Conservation (phyloP, 2,113 vertebrate species). For the Apodemus sylvaticus region DNA sequence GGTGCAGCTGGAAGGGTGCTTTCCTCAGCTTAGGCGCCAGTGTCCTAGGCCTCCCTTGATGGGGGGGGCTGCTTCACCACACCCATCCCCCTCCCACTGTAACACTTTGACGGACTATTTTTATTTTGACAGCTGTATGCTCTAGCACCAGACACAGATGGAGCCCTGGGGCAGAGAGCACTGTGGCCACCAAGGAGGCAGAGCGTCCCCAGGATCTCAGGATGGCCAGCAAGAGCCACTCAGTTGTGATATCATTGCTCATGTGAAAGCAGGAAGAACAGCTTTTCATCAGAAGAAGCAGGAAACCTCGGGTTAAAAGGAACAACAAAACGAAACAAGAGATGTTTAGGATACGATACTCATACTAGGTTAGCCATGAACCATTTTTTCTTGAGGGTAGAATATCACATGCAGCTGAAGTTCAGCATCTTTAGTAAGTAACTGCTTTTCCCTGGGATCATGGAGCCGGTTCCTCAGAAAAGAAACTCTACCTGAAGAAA, state of each 20-base stretch:
- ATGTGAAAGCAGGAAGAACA: not conserved
- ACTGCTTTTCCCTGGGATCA: not conserved
- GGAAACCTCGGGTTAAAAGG: not conserved
- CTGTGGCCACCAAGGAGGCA: not conserved
- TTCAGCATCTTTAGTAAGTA: not conserved
- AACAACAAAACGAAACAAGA: not conserved
- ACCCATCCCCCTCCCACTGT: not conserved
- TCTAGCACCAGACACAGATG: constrained; percentile 19
- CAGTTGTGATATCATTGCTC: no score
- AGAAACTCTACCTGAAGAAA: not conserved
- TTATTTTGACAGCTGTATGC: constrained; percentile 60
- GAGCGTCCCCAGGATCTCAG: not conserved
- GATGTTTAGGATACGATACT: not conserved
- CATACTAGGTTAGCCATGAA: not conserved
- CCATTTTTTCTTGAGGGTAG: not conserved
- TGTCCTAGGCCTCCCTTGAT: not conserved
- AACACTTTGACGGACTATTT: constrained; percentile 2
- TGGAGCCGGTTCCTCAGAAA: not conserved
- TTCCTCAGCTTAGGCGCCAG: not conserved
- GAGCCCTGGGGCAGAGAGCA: not conserved
- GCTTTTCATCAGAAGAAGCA: not conserved
- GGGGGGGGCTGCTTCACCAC: not conserved
- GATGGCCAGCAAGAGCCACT: not conserved
- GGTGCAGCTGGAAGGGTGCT: not conserved
- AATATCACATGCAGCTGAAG: not conserved